phyloP scores from a whole-genome alignment of 2,797 vertebrate genomes.

The Sebastolobus altivelis region DNA sequence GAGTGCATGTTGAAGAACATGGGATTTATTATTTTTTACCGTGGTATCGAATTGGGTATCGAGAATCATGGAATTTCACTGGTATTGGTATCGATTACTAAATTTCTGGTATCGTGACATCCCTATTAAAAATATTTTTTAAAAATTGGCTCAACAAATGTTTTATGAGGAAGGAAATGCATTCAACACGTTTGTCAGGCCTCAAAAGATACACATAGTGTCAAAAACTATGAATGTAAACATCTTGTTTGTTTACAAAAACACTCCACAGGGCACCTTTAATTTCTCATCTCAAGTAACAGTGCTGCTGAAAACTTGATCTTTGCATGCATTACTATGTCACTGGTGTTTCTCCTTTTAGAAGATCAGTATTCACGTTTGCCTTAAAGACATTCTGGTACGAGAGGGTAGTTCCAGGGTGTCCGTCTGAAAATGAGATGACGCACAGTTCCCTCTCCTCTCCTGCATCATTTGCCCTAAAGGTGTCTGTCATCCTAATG shows the following conservation, averaged over 20 bases:
- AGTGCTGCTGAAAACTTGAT: constrained; percentile 36
- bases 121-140: neutral
- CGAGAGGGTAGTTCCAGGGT: constrained; percentile 39
- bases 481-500: constrained; percentile 55
- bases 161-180: constrained; percentile 1
- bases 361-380: constrained; percentile 67
- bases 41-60: too few relatives aligned
- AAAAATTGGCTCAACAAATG: neutral
- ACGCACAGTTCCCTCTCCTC: constrained; percentile 29
- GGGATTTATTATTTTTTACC: too few relatives aligned
- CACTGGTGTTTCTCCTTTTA: constrained; percentile 33
- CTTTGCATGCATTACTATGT: constrained; percentile 25
- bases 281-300: constrained; percentile 18
- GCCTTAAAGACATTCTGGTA: constrained; percentile 75
- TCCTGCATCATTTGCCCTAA: constrained; percentile 50
- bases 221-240: constrained; percentile 24
- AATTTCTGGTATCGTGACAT: too few relatives aligned
- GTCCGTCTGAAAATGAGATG: constrained; percentile 52
- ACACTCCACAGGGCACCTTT: constrained; percentile 25
- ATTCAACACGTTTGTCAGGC: neutral
- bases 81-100: too few relatives aligned
- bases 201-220: neutral
- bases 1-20: too few relatives aligned
- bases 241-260: constrained; percentile 9
- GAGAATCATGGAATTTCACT: too few relatives aligned